These are phyloP conservation scores for Uria lomvia DNA, from an alignment of 2,113 vertebrate genomes.

Conservation along the genomic window DNA sequence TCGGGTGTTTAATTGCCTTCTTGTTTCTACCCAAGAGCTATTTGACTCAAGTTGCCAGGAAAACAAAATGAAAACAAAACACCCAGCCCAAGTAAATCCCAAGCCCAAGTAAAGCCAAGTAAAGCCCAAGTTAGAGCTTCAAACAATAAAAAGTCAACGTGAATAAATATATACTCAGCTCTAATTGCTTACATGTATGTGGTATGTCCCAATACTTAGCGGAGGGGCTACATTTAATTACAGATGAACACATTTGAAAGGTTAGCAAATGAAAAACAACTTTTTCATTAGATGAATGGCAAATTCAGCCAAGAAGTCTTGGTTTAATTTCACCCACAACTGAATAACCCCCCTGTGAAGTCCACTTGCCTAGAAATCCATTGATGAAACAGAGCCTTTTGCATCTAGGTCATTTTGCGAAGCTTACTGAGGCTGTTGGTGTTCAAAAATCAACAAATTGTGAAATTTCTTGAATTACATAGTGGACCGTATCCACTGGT, in stretches of 20 bases:
- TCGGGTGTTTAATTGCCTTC: background rate
- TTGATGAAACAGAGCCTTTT: background rate
- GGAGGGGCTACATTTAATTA: background rate
- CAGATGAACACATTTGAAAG: background rate
- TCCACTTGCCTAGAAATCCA: background rate
- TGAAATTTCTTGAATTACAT: background rate
- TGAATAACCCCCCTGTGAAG: accelerated
- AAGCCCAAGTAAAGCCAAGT: too few relatives aligned
- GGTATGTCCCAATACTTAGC: background rate
- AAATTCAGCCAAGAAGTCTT: background rate
- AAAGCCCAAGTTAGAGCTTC: background rate
- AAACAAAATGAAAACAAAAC: background rate
- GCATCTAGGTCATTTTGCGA: background rate
- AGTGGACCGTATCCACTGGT: background rate
- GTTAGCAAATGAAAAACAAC: background rate
- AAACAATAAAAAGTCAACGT: background rate
- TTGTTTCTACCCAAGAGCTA: background rate
- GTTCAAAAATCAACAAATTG: background rate
- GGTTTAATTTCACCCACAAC: background rate
- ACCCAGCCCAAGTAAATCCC: background rate
- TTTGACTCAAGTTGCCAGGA: background rate
- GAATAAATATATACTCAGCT: background rate
- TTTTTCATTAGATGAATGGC: background rate
- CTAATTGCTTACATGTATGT: background rate
- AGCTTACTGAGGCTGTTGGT: background rate